Evolutionary conservation across 2,113 vertebrate species (phyloP), one percentile per base, ranked within the genome.

Genomic region (Apus apus): DNA sequence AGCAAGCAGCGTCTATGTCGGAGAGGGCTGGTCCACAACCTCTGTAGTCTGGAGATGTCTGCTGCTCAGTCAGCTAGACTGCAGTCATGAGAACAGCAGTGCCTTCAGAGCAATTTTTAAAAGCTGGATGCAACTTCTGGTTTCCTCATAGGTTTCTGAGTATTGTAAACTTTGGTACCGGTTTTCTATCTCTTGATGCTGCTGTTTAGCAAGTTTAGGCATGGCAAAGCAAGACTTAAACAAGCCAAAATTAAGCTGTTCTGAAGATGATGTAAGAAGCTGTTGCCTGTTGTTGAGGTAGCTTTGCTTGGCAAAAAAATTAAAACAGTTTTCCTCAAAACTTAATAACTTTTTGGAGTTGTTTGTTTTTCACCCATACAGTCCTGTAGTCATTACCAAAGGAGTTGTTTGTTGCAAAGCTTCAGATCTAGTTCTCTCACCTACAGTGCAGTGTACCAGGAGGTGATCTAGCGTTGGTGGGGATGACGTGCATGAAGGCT

Each of bases 251-350:
- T 40, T 22, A 50, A 32, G 15, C 6, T 65, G 11, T 51, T 90
- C 32, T 56, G 18, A 74, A 74, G 22, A 8, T 54, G 5, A 8
- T 43, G 2, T 27, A n/a, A 68, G 50, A 61, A 58, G 4, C 5
- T 57, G 26, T 6, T 1, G 2, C 15, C 8, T 74, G 29, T 0
- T 0, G 1, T 8, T 45, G 29, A 58, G 9, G 34, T 71, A 73
- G 12, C 0, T 74, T 54, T 71, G 15, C 16, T 20, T 19, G 51
- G 13, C 1, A 34, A 26, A 60, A 60, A 83, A 83, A 13, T 5
- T 2, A 5, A 19, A 48, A 30, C 84, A 66, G 4, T 13, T 78
- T 1, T 45, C 18, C 18, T 53, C 54, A 34, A 76, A 85, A 53
- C 3, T 32, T 36, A 12, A 1, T 32, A 38, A 17, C 5, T 48